A percentile compares a stretch with the other conserved stretches of the same genome.
phyloP scores from a whole-genome alignment of 2,797 vertebrate species.

The Hydrocynus forskahlii region DNA sequence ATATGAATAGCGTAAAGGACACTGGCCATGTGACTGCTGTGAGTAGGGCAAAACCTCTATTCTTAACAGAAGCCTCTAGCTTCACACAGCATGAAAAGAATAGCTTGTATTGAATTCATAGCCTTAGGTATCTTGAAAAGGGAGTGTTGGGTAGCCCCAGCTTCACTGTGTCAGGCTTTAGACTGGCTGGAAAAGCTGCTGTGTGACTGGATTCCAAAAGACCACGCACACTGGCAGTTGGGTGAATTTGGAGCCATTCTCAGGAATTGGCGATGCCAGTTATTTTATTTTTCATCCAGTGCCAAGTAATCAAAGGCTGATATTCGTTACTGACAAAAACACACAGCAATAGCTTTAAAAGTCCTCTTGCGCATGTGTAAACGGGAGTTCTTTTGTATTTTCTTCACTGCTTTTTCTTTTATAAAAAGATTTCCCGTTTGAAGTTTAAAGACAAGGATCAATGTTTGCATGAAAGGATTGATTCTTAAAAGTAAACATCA shows the following conservation, averaged over 20 bases:
- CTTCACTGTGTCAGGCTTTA: neutral
- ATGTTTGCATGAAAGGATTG: too few species aligned
- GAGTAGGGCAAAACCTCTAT: constrained; percentile 40
- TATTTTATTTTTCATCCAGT: neutral
- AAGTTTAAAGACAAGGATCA: too few species aligned
- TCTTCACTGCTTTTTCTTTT: too few species aligned
- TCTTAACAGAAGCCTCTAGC: constrained; percentile 33
- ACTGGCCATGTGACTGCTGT: constrained; percentile 68
- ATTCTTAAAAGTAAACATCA: too few species aligned
- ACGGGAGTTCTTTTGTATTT: too few species aligned
- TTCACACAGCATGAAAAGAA: constrained; percentile 6
- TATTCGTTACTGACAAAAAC: too few species aligned
- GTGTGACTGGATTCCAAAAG: neutral
- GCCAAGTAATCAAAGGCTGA: neutral
- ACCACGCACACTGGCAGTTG: neutral
- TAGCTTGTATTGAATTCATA: constrained; percentile 1
- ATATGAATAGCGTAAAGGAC: constrained; percentile 68
- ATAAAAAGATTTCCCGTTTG: too few species aligned
- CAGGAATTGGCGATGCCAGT: neutral
- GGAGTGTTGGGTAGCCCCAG: neutral
- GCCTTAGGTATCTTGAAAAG: constrained; percentile 5
- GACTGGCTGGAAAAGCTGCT: neutral
- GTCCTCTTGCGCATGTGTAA: too few species aligned
- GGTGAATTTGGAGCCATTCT: neutral
- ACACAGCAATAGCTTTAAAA: too few species aligned